Evolutionary conservation across 2,113 vertebrate genomes (phyloP).

Genomic region (Pristiophorus japonicus): DNA sequence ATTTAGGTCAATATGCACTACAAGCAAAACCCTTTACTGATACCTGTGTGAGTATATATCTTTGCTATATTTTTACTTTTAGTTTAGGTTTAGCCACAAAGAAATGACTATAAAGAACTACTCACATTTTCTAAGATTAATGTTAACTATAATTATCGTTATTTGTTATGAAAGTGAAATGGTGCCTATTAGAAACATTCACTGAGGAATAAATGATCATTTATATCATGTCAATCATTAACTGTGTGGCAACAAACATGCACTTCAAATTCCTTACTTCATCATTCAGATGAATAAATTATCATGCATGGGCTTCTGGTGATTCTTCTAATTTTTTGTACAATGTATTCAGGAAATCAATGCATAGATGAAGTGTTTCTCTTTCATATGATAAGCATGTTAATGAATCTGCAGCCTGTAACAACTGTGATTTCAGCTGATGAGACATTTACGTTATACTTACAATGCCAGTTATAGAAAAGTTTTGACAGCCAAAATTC

Average conservation of each 20-base stretch:
- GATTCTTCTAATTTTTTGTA: not conserved
- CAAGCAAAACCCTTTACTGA: not conserved
- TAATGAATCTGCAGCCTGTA: not conserved
- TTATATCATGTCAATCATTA: not conserved
- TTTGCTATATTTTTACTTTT: not conserved
- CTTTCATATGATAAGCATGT: not conserved
- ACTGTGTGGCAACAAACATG: not conserved
- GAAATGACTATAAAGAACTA: not conserved
- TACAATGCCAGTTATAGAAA: not conserved
- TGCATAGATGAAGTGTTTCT: not conserved
- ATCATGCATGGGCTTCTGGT: not conserved
- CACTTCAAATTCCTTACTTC: not conserved
- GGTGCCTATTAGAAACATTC: not conserved
- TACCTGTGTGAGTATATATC: not conserved
- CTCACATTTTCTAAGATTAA: not conserved
- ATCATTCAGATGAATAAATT: not conserved
- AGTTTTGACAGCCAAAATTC: not conserved
- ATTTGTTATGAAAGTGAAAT: not conserved
- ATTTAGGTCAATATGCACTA: not conserved
- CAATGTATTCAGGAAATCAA: not conserved
- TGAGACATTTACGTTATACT: not conserved
- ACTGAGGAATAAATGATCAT: no score
- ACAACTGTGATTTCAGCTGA: not conserved
- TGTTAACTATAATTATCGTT: not conserved
- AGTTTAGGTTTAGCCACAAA: not conserved